Conservation (phyloP, 2,113 vertebrate species). For the Callopanchax toddi region DNA sequence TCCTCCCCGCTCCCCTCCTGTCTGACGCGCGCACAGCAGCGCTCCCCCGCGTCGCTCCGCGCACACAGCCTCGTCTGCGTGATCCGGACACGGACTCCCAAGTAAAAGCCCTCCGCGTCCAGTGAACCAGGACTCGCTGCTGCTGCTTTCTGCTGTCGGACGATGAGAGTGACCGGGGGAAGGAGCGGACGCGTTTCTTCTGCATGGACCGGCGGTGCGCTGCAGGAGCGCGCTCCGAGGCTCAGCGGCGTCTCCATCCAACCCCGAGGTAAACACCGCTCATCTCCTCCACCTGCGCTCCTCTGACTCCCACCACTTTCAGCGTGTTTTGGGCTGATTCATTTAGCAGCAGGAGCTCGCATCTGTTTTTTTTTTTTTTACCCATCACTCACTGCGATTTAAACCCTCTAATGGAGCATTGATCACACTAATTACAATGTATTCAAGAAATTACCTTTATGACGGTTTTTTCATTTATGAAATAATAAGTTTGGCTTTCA, state of each 20-base stretch:
- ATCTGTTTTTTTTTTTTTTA: too few relatives aligned
- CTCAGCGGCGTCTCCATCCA: slow-evolving; percentile 45
- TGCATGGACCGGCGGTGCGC: slow-evolving; percentile 52
- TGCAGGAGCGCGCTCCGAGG: slow-evolving; percentile 65
- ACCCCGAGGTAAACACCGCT: slow-evolving; percentile 71
- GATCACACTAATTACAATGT: slow-evolving; percentile 62
- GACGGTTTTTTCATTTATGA: too few relatives aligned
- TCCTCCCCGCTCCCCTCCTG: slow-evolving; percentile 59
- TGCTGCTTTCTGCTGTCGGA: slow-evolving; percentile 60
- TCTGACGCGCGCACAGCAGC: slow-evolving; percentile 53
- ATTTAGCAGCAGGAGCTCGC: slow-evolving; percentile 1
- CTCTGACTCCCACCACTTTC: slow-evolving; percentile 12
- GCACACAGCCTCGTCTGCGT: slow-evolving; percentile 22
- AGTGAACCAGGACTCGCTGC: slow-evolving; percentile 44
- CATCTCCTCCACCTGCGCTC: slow-evolving; percentile 17
- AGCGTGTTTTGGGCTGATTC: too few relatives aligned
- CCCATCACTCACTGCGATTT: slow-evolving; percentile 26
- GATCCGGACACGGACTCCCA: slow-evolving; percentile 42
- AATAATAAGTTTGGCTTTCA: too few relatives aligned
- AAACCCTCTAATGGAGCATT: slow-evolving; percentile 54
- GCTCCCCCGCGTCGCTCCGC: slow-evolving; percentile 28
- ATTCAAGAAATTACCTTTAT: slow-evolving; percentile 37
- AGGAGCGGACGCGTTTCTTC: slow-evolving; percentile 50
- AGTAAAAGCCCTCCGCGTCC: slow-evolving; percentile 47
- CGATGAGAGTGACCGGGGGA: slow-evolving; percentile 75